Evolutionary conservation across 2,113 vertebrate species (phyloP), one percentile per base, ranked within the genome.

Genomic region (Danionella cerebrum): DNA sequence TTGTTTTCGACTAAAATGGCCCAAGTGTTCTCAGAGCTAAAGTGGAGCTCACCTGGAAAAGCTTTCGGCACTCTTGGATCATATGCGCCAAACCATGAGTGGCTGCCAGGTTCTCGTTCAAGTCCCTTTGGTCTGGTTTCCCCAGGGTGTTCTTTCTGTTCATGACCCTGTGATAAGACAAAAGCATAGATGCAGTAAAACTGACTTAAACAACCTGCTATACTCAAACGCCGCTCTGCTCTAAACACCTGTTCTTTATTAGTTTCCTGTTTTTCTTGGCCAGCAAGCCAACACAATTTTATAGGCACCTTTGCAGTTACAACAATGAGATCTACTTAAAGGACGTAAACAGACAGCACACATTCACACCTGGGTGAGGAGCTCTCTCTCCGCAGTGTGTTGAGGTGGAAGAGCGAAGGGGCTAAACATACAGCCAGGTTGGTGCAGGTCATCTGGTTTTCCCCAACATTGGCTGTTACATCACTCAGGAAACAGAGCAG

Each of bases 401-500:
- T 98, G 31, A 98, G 94, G 66, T 98, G 96, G 76, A 98, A 98
- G 31, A 98, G 91, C 1, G 96, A 98, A 0, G 96, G 96, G 1
- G 96, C 96, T 79, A 98, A 85, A 52, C 96, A 98, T 42, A 98
- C 95, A 0, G 96, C 96, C 42, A 98, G 82, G 79, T 98, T 98
- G 86, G 94, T 96, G 41, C 94, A 87, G 1, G 94, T 98, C 96
- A 98, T 98, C 85, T 98, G 96, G 75, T 98, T 98, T 76, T 98
- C 94, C 2, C 88, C 79, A 67, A 96, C 96, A 0, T 86, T 85
- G 57, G 87, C 86, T 0, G 87, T 91, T 69, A 97, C 95, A 0
- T 98, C 95, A 0, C 89, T 91, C 29, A 98, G 89, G 82, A 98
- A 94, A 66, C 93, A 97, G 52, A 98, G 84, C 63, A 98, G 85